Conservation (phyloP, 2,113 vertebrate genomes). For the Procavia capensis region DNA sequence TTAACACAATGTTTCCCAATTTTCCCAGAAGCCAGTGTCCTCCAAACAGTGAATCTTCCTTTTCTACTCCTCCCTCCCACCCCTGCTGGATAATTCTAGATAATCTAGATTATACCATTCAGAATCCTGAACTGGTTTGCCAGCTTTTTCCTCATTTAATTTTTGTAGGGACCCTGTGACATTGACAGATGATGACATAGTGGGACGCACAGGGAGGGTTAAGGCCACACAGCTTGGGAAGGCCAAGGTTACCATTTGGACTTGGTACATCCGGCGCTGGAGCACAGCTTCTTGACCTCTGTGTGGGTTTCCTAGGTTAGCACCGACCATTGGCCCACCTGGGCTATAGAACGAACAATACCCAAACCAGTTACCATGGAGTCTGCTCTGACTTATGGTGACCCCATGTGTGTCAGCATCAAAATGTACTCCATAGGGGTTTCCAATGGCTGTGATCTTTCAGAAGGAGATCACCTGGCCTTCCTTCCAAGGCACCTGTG, state of each 20-base stretch:
- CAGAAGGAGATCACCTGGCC: too few relatives aligned
- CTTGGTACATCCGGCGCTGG: accelerated
- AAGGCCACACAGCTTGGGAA: accelerated
- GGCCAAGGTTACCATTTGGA: accelerated
- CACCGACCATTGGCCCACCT: neutral
- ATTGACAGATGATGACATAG: neutral
- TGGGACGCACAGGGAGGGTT: neutral
- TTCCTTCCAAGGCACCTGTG: neutral
- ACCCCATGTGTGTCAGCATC: too few relatives aligned
- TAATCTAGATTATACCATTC: too few relatives aligned
- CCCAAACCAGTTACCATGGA: neutral
- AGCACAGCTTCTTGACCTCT: neutral
- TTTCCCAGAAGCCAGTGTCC: too few relatives aligned
- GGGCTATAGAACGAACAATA: neutral
- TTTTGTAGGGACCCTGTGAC: neutral
- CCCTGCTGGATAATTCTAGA: too few relatives aligned
- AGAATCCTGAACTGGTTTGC: neutral
- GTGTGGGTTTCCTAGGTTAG: accelerated
- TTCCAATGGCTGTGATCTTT: too few relatives aligned
- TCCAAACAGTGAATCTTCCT: too few relatives aligned
- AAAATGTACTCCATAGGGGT: too few relatives aligned
- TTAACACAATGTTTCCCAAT: too few relatives aligned
- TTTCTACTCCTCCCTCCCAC: too few relatives aligned
- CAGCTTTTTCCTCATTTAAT: neutral
- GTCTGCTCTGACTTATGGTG: too few relatives aligned